Evolutionary conservation across 2,113 vertebrate species (phyloP).

Genomic region (Scalopus aquaticus): DNA sequence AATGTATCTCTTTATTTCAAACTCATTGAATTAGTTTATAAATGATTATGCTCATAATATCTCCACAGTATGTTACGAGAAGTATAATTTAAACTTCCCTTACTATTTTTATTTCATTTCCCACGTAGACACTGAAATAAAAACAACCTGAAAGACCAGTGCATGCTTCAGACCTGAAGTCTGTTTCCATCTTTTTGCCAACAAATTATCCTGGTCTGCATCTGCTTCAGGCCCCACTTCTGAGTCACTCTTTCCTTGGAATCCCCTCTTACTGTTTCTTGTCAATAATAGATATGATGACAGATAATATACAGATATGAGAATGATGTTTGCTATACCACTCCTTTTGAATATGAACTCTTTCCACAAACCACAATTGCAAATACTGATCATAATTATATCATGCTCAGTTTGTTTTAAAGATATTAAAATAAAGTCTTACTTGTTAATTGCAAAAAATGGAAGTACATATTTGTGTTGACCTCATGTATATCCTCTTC

Average conservation of each 20-base stretch:
- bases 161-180: background rate
- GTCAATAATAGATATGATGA: background rate
- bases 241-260: background rate
- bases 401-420: background rate
- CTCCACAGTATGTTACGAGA: background rate
- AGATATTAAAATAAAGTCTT: background rate
- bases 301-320: background rate
- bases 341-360: background rate
- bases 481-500: background rate
- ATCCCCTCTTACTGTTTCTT: background rate
- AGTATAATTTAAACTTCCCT: background rate
- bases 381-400: background rate
- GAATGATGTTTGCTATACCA: background rate
- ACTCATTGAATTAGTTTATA: background rate
- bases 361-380: background rate
- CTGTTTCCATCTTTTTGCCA: too few species aligned
- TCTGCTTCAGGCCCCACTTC: background rate
- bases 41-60: background rate
- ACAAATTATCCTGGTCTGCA: rapidly evolving
- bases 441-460: background rate
- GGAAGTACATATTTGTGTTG: background rate
- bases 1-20: background rate
- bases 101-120: background rate
- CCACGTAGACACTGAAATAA: background rate
- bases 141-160: background rate